phyloP scores from a whole-genome alignment of 2,888 invertebrate genomes.

The Elmis aenea region DNA sequence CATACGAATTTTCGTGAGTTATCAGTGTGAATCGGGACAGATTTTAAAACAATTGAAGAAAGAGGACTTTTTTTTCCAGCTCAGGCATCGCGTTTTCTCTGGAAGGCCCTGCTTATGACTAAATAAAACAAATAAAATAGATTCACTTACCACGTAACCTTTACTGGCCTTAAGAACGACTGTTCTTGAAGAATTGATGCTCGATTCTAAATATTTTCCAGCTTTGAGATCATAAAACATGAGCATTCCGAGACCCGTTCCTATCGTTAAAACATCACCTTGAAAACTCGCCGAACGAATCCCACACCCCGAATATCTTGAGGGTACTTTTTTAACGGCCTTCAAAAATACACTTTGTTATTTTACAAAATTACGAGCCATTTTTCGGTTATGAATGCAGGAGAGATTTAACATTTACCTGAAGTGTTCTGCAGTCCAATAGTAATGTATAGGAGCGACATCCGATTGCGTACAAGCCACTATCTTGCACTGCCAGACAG shows the following conservation, averaged over 20 bases:
- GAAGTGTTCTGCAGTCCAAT: conserved; percentile 82
- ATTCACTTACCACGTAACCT: conserved; percentile 79
- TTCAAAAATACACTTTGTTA: conserved; percentile 38
- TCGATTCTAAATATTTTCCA: conserved; percentile 86
- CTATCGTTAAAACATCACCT: conserved; percentile 85
- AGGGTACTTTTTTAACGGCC: conserved; percentile 73
- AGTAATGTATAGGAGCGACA: conserved; percentile 89
- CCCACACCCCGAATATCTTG: conserved; percentile 86
- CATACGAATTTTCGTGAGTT: too few relatives aligned
- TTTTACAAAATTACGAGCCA: neutral
- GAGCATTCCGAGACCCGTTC: conserved; percentile 85
- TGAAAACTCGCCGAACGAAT: conserved; percentile 89
- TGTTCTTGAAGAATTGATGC: conserved; percentile 82
- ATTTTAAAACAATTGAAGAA: too few relatives aligned
- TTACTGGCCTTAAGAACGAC: conserved; percentile 83
- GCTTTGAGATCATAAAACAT: conserved; percentile 93
- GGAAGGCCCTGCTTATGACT: too few relatives aligned
- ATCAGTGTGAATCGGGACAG: too few relatives aligned
- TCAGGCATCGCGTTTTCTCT: neutral
- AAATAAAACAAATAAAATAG: too few relatives aligned
- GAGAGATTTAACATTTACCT: too few relatives aligned
- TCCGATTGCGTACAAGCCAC: conserved; percentile 88
- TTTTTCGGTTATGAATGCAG: too few relatives aligned
- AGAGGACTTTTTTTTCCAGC: neutral
- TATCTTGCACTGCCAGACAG: conserved; percentile 81